A percentile compares a stretch with the other conserved stretches of the same genome.
phyloP scores from a whole-genome alignment of 2,113 vertebrate species.

The Hepsetus odoe region DNA sequence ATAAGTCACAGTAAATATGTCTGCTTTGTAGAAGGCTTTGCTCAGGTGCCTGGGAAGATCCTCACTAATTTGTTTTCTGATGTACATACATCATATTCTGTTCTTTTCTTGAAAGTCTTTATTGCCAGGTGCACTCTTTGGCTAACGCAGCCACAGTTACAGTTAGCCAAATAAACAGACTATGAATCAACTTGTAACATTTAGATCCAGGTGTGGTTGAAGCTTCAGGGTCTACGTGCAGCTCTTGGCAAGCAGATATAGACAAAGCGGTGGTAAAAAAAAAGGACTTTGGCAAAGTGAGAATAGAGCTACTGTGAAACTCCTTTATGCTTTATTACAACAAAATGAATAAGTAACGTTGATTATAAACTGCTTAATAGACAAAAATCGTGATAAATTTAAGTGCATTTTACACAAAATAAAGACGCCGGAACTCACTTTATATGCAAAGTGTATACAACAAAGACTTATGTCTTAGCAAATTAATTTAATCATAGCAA shows the following conservation, averaged over 20 bases:
- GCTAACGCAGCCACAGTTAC: not conserved
- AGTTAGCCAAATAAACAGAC: not conserved
- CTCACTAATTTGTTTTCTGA: not conserved
- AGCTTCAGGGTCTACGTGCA: not conserved
- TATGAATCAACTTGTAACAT: conserved; percentile 1
- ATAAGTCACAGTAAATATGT: not conserved
- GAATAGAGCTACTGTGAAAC: no score
- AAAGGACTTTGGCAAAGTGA: no score
- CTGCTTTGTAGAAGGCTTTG: not conserved
- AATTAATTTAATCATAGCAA: no score
- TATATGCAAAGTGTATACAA: no score
- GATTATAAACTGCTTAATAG: no score
- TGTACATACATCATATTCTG: not conserved
- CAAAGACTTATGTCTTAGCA: no score
- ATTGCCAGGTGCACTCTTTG: conserved; percentile 11
- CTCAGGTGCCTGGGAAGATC: not conserved
- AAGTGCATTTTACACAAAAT: no score
- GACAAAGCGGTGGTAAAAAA: conserved; percentile 1
- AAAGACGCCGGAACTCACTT: no score
- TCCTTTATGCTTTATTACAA: no score
- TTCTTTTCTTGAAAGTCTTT: not conserved
- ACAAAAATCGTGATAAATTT: no score
- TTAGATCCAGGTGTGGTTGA: conserved; percentile 15
- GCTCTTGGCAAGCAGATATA: conserved; percentile 24
- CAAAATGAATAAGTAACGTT: no score